Evolutionary conservation across 2,797 vertebrate species (phyloP).

Genomic region (Hapalemur alaotrensis): DNA sequence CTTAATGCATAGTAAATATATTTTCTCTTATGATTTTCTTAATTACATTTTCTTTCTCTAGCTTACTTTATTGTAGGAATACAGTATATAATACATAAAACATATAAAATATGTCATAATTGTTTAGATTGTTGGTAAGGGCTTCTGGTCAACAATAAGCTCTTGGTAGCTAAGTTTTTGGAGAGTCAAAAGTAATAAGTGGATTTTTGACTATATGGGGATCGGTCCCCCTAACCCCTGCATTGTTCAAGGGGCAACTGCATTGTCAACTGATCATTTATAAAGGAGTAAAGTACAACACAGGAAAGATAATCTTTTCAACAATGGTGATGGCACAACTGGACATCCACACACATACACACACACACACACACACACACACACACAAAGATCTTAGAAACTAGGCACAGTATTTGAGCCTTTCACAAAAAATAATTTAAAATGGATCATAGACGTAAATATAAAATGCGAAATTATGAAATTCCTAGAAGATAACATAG

Average conservation of each 20-base stretch:
- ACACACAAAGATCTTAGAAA: background rate
- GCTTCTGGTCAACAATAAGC: background rate
- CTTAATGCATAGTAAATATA: background rate
- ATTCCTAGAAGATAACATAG: background rate
- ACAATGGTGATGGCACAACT: accelerated
- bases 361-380: too few species aligned
- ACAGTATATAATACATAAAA: background rate
- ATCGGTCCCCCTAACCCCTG: background rate
- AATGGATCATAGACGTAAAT: background rate
- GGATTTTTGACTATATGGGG: background rate
- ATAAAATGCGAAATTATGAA: background rate
- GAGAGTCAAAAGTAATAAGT: background rate
- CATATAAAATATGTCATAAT: background rate
- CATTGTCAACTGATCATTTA: background rate
- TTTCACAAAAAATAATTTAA: background rate
- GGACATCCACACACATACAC: background rate
- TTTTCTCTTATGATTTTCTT: background rate
- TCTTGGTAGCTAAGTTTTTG: background rate
- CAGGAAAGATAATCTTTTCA: background rate
- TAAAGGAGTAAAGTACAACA: background rate
- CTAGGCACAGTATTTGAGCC: too few species aligned
- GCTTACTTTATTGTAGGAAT: background rate
- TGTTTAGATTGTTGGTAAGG: background rate
- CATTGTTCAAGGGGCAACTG: background rate
- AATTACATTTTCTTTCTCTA: background rate